These are phyloP conservation scores for Sminthurinus signatus DNA, from an alignment of 1,140 invertebrate species.

Conservation along the genomic window DNA sequence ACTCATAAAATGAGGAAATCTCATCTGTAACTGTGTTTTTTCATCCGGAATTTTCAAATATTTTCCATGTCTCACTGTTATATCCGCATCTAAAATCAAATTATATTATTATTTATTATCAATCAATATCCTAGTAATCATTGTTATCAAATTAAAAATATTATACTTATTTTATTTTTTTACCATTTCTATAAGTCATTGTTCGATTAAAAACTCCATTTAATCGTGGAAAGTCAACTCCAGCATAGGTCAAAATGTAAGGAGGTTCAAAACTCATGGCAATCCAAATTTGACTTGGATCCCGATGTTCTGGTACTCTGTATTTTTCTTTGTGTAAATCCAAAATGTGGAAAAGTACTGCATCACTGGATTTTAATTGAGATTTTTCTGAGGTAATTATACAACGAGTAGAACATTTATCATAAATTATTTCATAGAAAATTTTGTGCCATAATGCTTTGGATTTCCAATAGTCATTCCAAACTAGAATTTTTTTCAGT, in stretches of 20 bases:
- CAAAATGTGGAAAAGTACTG: conserved; percentile 41
- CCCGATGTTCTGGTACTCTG: neutral
- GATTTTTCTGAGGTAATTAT: conserved; percentile 35
- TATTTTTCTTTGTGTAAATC: conserved; percentile 26
- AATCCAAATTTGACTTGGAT: conserved; percentile 39
- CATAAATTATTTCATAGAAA: conserved; percentile 28
- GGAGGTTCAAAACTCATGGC: conserved; percentile 43
- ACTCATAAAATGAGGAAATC: conserved; percentile 19
- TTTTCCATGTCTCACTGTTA: conserved; percentile 52
- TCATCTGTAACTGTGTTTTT: neutral
- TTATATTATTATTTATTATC: too few species aligned
- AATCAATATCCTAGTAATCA: too few species aligned
- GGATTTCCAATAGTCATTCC: conserved; percentile 39
- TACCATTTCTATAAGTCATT: conserved; percentile 48
- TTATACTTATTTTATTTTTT: too few species aligned
- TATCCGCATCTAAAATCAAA: conserved; percentile 45
- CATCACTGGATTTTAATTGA: conserved; percentile 30
- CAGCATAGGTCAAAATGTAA: conserved; percentile 26
- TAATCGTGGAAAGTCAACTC: conserved; percentile 19
- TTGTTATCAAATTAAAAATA: too few species aligned
- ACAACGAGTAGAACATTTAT: conserved; percentile 39
- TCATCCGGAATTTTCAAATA: conserved; percentile 41
- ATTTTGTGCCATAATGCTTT: conserved; percentile 37
- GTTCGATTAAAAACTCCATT: conserved; percentile 50
- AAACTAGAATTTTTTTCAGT: conserved; percentile 35